Evolutionary conservation across 2,888 invertebrate genomes (phyloP).

Genomic region (Lottia scabra): DNA sequence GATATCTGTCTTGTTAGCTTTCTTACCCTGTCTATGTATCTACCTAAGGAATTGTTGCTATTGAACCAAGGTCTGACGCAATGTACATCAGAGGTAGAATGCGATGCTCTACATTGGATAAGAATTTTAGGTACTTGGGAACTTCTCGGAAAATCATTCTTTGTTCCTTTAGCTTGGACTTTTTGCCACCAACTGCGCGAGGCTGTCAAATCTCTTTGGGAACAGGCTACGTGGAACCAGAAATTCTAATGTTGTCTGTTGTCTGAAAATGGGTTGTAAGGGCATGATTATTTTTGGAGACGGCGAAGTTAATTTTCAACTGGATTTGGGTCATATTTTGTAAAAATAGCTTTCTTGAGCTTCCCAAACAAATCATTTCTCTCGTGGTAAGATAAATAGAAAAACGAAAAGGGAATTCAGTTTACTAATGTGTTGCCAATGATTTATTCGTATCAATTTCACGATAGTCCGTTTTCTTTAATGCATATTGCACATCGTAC

Average conservation of each 20-base stretch:
- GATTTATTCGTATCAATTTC: too few species aligned
- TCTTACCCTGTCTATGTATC: constrained; percentile 32
- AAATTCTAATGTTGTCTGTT: background rate
- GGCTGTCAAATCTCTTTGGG: constrained; percentile 21
- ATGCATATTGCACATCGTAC: too few species aligned
- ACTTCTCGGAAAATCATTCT: constrained; percentile 34
- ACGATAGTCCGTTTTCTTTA: too few species aligned
- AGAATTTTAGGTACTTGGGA: constrained; percentile 29
- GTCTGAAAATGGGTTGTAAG: too few species aligned
- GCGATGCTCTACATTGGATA: constrained; percentile 24
- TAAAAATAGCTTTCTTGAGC: too few species aligned
- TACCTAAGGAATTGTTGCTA: constrained; percentile 30
- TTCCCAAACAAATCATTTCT: too few species aligned
- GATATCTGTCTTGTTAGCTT: constrained; percentile 38
- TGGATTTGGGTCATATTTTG: too few species aligned
- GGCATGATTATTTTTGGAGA: too few species aligned
- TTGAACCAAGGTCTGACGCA: constrained; percentile 29
- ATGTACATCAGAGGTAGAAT: constrained; percentile 26
- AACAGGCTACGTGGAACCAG: background rate
- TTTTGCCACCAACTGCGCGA: constrained; percentile 30
- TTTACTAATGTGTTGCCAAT: too few species aligned
- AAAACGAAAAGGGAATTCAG: too few species aligned
- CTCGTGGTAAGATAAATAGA: too few species aligned
- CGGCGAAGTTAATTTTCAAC: too few species aligned
- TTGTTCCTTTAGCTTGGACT: constrained; percentile 33